Base-by-base conservation (phyloP, 2,888 invertebrate genomes). In the Hypercompe scribonia region DNA sequence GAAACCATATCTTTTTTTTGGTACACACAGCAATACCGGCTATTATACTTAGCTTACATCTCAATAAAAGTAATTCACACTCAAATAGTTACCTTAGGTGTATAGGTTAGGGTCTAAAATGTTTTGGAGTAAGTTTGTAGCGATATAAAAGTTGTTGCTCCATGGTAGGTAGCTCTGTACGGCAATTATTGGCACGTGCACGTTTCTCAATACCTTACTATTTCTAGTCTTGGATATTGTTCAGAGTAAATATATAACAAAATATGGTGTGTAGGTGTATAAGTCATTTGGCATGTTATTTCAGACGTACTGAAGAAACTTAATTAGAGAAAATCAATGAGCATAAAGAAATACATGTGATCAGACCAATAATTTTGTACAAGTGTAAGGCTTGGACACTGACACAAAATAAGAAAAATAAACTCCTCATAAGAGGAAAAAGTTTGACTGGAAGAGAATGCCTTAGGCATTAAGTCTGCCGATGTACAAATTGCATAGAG, bases 131-230 rank as follows among this genome's bases (percentile, higher is more conserved):
- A 54, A 24, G 74, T 61, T 24, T 50, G 70, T 50, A 78, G 68
- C 63, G 74, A 69, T 77, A 80, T 82, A 82, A 84, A 86, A 86
- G 84, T 86, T 80, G 78, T 84, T 81, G 76, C 71, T 75, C 73
- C 73, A 31, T 82, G 24, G 82, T 85, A 86, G 83, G 88, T 89
- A 89, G 87, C 87, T 87, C 85, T 83, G 84, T 85, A 78, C 76
- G 81, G 89, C 89, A 90, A 91, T 91, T 90, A 91, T 89, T 85
- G 88, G 88, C 90, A 91, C 90, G 89, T 91, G 91, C 88, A 88
- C 84, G 84, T 88, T 88, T 88, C 88, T 86, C 88, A 85, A 87
- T 88, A 86, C 88, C 84, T 88, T 86, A 86, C 86, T 83, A 85
- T 87, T 86, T 85, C 84, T 74, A 81, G 78, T 78, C 77, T 77